phyloP scores from a whole-genome alignment of 2,888 invertebrate genomes.

The Microplitis manilae region DNA sequence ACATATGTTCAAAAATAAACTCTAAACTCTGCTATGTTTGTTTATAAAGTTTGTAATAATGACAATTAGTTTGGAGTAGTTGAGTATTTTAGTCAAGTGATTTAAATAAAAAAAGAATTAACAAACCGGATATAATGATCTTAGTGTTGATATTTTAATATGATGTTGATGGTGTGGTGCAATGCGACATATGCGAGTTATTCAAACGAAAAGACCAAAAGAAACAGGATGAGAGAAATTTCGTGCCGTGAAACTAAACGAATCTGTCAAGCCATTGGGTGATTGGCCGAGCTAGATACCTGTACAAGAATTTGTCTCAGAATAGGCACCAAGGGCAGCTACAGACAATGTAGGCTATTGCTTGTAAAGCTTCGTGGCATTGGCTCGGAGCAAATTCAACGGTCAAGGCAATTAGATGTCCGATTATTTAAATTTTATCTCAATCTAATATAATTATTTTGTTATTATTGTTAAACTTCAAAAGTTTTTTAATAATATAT shows the following conservation, averaged over 20 bases:
- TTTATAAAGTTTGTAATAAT: no score
- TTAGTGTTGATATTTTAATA: slow-evolving; percentile 4
- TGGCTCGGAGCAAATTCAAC: slow-evolving; percentile 35
- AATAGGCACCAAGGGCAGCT: slow-evolving; percentile 41
- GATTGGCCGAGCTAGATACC: slow-evolving; percentile 38
- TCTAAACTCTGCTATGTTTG: not conserved
- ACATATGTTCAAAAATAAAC: not conserved
- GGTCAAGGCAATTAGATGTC: slow-evolving; percentile 32
- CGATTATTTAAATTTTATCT: not conserved
- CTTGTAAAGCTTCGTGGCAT: slow-evolving; percentile 23
- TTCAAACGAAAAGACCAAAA: slow-evolving; percentile 12
- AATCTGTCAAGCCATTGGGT: slow-evolving; percentile 27
- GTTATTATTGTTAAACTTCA: not conserved
- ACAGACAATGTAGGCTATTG: slow-evolving; percentile 40
- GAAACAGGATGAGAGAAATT: slow-evolving; percentile 8
- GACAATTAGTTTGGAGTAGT: no score
- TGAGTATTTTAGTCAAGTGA: no score
- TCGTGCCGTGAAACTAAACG: slow-evolving; percentile 7
- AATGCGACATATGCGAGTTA: slow-evolving; percentile 11
- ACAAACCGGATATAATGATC: not conserved
- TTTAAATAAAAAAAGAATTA: no score
- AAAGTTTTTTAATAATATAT: not conserved
- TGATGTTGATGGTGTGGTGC: not conserved
- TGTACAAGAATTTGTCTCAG: slow-evolving; percentile 39
- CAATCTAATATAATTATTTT: not conserved